These are phyloP conservation scores for Rhagoletis zephyria DNA, from an alignment of 1,140 invertebrate species.

Conservation along the genomic window DNA sequence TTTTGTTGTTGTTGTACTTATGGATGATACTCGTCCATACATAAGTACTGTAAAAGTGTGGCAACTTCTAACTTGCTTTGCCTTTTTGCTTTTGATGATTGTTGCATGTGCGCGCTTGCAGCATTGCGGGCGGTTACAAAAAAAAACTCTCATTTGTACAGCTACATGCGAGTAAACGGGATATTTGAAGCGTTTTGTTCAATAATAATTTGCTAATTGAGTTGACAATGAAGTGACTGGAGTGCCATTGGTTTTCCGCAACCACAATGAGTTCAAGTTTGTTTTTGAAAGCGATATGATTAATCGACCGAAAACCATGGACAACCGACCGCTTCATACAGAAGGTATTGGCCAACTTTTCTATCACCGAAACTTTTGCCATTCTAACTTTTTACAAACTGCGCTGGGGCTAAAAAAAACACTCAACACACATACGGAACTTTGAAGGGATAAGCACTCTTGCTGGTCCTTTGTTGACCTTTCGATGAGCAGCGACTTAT, in stretches of 20 bases:
- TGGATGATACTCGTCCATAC: no score
- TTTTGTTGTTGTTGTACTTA: no score
- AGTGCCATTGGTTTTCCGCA: background rate
- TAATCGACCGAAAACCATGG: slow-evolving; percentile 32
- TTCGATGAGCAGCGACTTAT: background rate
- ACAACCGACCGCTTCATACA: background rate
- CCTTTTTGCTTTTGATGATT: background rate
- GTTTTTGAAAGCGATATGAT: background rate
- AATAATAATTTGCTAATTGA: background rate
- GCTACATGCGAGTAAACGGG: no score
- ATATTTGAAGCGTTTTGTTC: background rate
- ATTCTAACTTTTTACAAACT: slow-evolving; percentile 25
- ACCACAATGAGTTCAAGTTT: background rate
- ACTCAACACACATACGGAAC: background rate
- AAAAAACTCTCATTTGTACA: no score
- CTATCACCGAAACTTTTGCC: background rate
- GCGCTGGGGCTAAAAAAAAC: background rate
- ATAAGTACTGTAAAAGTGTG: no score
- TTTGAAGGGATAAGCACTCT: no score
- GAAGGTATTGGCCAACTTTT: slow-evolving; percentile 28
- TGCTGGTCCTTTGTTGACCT: background rate
- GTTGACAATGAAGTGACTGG: background rate
- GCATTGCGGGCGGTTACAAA: background rate
- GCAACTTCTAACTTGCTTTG: background rate
- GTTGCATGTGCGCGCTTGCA: background rate